Percentiles rank a stretch among this genome's conserved stretches.
Conservation (phyloP, 2,797 vertebrate species). For the Dermochelys coriacea region DNA sequence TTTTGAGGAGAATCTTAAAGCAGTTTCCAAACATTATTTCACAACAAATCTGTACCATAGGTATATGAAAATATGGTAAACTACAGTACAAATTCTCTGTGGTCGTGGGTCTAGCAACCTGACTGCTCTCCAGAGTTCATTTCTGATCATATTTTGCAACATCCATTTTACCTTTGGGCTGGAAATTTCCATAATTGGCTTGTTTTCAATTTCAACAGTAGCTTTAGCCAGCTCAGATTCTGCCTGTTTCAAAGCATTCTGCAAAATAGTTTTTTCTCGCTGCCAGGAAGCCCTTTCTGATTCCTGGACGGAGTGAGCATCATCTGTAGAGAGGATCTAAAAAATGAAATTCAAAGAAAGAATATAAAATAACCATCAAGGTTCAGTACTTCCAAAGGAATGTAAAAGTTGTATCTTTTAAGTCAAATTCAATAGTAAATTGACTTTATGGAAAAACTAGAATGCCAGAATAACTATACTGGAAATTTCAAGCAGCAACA, state of each 20-base stretch:
- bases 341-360: not conserved
- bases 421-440: accelerated
- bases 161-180: conserved; percentile 82
- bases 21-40: not conserved
- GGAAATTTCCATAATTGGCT: conserved; percentile 76
- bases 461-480: not conserved
- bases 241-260: conserved; percentile 66
- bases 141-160: not conserved
- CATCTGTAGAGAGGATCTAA: conserved; percentile 29
- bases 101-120: accelerated
- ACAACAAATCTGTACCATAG: not conserved
- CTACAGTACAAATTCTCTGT: accelerated
- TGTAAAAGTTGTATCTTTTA: not conserved
- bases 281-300: conserved; percentile 76
- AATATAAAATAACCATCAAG: not conserved
- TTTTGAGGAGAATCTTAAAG: not conserved
- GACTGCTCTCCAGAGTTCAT: not conserved
- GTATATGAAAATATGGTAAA: accelerated
- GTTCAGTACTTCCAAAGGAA: not conserved
- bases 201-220: conserved; percentile 80
- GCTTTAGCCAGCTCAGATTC: conserved; percentile 79
- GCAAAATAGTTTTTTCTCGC: conserved; percentile 66
- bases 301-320: conserved; percentile 49
- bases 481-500: not conserved
- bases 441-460: not conserved